Conservation (phyloP, 2,797 vertebrate genomes). For the Onychomys arenicola region DNA sequence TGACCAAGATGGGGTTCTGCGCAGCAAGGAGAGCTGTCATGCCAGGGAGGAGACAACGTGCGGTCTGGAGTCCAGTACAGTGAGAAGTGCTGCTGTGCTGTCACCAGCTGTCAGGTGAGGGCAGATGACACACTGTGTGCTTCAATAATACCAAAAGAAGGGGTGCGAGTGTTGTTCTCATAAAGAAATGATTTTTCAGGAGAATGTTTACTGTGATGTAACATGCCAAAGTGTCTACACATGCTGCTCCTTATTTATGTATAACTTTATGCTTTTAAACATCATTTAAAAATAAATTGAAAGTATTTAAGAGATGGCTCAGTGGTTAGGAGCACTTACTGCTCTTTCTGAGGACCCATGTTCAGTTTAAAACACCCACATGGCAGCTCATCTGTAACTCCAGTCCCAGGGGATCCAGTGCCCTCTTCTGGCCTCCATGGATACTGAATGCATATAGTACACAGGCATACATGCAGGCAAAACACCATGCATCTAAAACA, state of each 20-base stretch:
- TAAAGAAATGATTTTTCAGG: neutral
- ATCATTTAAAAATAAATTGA: neutral
- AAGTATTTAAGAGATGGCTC: neutral
- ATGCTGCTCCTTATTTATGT: neutral
- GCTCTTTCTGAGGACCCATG: neutral
- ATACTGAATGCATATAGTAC: too few relatives aligned
- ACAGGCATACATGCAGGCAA: neutral
- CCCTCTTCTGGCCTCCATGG: neutral
- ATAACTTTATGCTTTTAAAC: neutral
- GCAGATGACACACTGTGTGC: neutral
- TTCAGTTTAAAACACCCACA: neutral
- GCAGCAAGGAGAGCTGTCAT: neutral
- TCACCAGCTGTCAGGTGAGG: neutral
- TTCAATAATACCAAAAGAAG: neutral
- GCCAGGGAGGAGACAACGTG: neutral
- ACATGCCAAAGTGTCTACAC: neutral
- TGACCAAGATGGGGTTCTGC: neutral
- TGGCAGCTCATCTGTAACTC: neutral
- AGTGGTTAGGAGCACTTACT: neutral
- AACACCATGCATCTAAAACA: neutral
- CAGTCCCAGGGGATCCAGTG: neutral
- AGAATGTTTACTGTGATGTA: neutral
- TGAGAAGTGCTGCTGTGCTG: neutral
- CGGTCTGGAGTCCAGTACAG: too few relatives aligned
- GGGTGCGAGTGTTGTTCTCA: neutral